Conservation (phyloP, 2,888 invertebrate species). For the Clostera curtula region DNA sequence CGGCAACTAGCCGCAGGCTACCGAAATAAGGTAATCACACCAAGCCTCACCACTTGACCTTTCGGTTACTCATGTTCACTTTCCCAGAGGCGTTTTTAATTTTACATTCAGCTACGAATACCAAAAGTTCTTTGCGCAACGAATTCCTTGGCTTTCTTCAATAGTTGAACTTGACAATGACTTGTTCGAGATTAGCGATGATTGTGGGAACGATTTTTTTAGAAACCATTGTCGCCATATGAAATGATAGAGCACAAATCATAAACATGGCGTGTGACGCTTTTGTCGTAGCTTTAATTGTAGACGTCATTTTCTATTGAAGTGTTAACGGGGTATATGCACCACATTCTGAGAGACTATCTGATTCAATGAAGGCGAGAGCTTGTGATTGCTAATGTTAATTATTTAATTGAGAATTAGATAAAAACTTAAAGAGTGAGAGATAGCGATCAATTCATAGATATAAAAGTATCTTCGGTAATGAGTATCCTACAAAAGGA, state of each 20-base stretch:
- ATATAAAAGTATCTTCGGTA: too few relatives aligned
- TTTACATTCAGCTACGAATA: conserved; percentile 1
- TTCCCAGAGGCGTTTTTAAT: neutral
- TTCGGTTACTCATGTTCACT: neutral
- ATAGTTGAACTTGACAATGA: conserved; percentile 1
- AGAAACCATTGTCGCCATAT: neutral
- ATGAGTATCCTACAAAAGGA: too few relatives aligned
- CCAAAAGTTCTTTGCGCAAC: conserved; percentile 1
- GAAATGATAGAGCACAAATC: neutral
- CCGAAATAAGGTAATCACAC: neutral
- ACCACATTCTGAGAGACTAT: too few relatives aligned
- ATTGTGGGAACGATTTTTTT: neutral
- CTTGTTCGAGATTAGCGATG: neutral
- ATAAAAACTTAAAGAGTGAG: too few relatives aligned
- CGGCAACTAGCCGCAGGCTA: neutral
- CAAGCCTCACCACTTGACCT: conserved; percentile 1
- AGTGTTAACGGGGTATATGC: too few relatives aligned
- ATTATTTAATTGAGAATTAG: too few relatives aligned
- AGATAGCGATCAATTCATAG: too few relatives aligned
- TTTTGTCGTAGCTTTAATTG: neutral
- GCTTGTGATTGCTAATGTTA: too few relatives aligned
- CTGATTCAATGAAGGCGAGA: too few relatives aligned
- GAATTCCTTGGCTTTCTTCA: conserved; percentile 1
- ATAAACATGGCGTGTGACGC: neutral
- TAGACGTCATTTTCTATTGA: neutral